Conservation (phyloP, 2,113 vertebrate species). For the Siniperca chuatsi region DNA sequence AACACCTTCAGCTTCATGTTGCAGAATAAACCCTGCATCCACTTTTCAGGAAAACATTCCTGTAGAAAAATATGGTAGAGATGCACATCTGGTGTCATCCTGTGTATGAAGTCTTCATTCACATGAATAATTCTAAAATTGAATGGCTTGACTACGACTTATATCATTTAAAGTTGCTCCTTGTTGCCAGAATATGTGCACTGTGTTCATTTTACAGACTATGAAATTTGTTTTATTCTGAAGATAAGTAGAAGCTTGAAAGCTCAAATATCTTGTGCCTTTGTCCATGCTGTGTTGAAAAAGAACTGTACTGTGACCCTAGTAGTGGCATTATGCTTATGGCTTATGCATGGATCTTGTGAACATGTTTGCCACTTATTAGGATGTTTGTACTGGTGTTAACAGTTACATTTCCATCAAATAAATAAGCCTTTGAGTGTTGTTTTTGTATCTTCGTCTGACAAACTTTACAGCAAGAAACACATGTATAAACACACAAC, state of each 20-base stretch:
- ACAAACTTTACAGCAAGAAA: too few relatives aligned
- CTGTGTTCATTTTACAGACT: not conserved
- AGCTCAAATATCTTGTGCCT: not conserved
- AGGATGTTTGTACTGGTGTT: not conserved
- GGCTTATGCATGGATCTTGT: not conserved
- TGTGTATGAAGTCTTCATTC: not conserved
- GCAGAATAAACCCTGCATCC: not conserved
- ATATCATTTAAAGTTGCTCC: not conserved
- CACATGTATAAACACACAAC: not conserved
- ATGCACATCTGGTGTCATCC: constrained; percentile 1
- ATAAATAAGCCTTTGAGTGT: not conserved
- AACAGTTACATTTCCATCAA: not conserved
- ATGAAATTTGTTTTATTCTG: not conserved
- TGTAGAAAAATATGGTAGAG: not conserved
- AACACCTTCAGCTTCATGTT: not conserved
- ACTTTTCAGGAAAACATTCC: not conserved
- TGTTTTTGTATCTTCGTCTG: not conserved
- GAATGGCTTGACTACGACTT: not conserved
- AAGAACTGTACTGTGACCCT: too few relatives aligned
- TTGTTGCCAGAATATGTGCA: not conserved
- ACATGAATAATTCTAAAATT: not conserved
- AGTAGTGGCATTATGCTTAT: not conserved
- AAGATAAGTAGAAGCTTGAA: not conserved
- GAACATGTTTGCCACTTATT: not conserved
- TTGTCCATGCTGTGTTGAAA: not conserved